These are phyloP conservation scores for Crotalus helleri DNA, from an alignment of 2,113 vertebrate genomes.

Conservation along the genomic window DNA sequence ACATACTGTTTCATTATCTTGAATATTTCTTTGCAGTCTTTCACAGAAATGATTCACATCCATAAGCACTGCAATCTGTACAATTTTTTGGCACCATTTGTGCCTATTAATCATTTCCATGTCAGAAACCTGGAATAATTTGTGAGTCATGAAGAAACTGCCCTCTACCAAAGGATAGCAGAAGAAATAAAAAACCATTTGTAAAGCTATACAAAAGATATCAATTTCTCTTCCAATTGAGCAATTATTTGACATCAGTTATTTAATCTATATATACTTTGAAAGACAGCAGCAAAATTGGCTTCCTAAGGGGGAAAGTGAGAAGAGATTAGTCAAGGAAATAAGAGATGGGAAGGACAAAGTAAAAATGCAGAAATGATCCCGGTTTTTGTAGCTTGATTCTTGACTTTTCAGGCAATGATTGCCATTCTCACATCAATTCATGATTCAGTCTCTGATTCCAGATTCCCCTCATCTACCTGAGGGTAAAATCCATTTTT, in stretches of 20 bases:
- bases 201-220: background rate
- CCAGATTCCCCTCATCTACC: background rate
- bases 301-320: background rate
- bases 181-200: background rate
- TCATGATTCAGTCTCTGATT: background rate
- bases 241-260: slow-evolving; percentile 4
- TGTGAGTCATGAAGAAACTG: background rate
- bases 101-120: background rate
- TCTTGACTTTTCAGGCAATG: background rate
- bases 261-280: slow-evolving; percentile 2
- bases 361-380: background rate
- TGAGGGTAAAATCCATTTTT: background rate
- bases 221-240: background rate
- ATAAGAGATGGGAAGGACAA: background rate
- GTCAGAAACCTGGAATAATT: background rate
- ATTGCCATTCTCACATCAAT: background rate
- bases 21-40: background rate
- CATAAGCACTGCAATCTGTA: background rate
- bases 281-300: background rate
- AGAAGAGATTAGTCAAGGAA: background rate
- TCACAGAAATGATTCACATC: background rate
- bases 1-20: background rate
- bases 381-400: background rate
- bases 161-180: background rate
- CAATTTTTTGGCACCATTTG: background rate